A percentile compares a stretch with the other conserved stretches of the same genome.
phyloP scores from a whole-genome alignment of 1,140 invertebrate species.

The Bombus confusus region DNA sequence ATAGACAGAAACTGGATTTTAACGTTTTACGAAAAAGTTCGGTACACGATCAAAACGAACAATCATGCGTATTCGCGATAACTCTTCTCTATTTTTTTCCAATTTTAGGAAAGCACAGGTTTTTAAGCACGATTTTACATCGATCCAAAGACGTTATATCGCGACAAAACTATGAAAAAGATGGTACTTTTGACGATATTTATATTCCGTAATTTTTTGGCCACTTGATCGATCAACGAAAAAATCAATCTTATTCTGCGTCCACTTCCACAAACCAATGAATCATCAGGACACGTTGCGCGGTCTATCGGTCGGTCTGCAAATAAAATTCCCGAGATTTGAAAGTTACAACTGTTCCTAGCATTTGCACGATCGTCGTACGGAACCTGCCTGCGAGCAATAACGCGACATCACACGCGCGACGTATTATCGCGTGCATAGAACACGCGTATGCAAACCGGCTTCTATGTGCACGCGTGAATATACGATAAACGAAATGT shows the following conservation, averaged over 20 bases:
- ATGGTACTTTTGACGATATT: too few species aligned
- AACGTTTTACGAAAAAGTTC: too few species aligned
- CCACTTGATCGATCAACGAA: too few species aligned
- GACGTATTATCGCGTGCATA: background rate
- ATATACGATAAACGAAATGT: background rate
- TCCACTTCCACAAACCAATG: background rate
- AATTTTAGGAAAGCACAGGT: fast-evolving
- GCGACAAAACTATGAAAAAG: background rate
- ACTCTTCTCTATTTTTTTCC: too few species aligned
- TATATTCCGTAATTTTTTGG: background rate
- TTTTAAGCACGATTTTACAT: too few species aligned
- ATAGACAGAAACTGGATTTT: background rate
- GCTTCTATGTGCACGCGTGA: background rate
- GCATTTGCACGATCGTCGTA: background rate
- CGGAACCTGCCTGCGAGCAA: background rate
- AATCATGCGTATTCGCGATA: too few species aligned
- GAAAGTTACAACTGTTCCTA: background rate
- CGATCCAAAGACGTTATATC: too few species aligned
- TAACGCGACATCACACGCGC: background rate
- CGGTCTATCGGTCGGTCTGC: background rate
- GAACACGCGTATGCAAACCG: background rate
- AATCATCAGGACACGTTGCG: background rate
- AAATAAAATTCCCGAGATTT: background rate
- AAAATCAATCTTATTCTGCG: too few species aligned
- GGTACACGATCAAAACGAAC: too few species aligned